Percentiles rank a stretch among this genome's conserved stretches.
Conservation (phyloP, 2,113 vertebrate species). For the Muscicapa adusta region DNA sequence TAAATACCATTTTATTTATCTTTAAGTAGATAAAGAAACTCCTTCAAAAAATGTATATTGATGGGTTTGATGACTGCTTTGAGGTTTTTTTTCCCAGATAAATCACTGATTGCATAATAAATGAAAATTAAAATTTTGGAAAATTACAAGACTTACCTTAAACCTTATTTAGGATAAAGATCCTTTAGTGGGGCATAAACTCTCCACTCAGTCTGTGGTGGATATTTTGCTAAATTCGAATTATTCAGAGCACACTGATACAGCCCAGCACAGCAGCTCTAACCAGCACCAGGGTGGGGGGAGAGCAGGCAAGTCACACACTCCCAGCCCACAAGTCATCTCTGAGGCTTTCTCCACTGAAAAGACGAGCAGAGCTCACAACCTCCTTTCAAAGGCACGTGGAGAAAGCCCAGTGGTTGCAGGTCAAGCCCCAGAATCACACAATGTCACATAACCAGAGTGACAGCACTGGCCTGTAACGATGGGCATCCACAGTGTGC, state of each 20-base stretch:
- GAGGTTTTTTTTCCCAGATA: neutral
- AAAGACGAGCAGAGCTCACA: neutral
- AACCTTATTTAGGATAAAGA: neutral
- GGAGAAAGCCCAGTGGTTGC: neutral
- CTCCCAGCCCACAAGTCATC: neutral
- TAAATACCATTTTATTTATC: rapidly evolving
- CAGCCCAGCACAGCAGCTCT: neutral
- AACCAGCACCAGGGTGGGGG: rapidly evolving
- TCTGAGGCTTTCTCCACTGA: neutral
- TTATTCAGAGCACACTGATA: neutral
- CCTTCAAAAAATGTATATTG: neutral
- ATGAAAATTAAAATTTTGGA: neutral
- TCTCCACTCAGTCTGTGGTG: neutral
- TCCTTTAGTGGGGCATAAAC: neutral
- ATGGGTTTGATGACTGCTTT: neutral
- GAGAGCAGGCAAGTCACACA: neutral
- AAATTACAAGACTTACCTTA: rapidly evolving
- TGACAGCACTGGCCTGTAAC: neutral
- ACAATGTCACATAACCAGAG: neutral
- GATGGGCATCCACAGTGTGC: neutral
- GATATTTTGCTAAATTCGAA: neutral
- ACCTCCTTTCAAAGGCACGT: neutral
- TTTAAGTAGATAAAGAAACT: neutral
- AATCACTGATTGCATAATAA: rapidly evolving
- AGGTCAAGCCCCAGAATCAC: neutral